Evolutionary conservation across 2,888 invertebrate genomes (phyloP).

Genomic region (Linyphia triangularis): DNA sequence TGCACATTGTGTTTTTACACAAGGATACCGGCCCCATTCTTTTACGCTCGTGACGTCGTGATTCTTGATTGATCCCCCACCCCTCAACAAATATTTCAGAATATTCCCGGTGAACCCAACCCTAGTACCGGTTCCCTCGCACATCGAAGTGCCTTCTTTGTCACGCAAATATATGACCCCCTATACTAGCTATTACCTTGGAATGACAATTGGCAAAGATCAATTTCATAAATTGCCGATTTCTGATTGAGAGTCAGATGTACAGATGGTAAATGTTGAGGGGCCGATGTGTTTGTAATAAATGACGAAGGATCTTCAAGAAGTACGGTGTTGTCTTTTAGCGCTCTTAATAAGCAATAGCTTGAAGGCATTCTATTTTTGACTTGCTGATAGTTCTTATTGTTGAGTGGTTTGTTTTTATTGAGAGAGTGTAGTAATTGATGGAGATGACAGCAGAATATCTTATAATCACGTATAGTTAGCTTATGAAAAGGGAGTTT

Average conservation of each 20-base stretch:
- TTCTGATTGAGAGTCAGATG: no score
- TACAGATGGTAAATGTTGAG: no score
- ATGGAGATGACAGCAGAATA: no score
- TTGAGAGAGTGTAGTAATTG: neutral
- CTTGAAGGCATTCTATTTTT: no score
- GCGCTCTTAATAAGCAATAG: no score
- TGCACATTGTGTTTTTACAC: neutral
- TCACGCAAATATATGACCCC: slow-evolving; percentile 9
- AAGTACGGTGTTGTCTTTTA: no score
- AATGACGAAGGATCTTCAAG: no score
- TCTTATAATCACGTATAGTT: no score
- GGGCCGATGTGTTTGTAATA: no score
- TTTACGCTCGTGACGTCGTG: slow-evolving; percentile 9
- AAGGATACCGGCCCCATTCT: neutral
- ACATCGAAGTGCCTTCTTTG: neutral
- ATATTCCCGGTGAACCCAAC: neutral
- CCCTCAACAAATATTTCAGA: neutral
- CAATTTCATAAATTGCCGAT: neutral
- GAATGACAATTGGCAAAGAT: slow-evolving; percentile 21
- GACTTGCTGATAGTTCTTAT: neutral
- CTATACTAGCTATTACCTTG: neutral
- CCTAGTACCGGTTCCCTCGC: neutral
- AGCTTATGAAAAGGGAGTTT: no score
- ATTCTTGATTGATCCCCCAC: neutral
- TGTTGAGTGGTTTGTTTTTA: neutral